Base-by-base conservation (phyloP, 2,888 invertebrate species). In the Tenthredo mesomela region DNA sequence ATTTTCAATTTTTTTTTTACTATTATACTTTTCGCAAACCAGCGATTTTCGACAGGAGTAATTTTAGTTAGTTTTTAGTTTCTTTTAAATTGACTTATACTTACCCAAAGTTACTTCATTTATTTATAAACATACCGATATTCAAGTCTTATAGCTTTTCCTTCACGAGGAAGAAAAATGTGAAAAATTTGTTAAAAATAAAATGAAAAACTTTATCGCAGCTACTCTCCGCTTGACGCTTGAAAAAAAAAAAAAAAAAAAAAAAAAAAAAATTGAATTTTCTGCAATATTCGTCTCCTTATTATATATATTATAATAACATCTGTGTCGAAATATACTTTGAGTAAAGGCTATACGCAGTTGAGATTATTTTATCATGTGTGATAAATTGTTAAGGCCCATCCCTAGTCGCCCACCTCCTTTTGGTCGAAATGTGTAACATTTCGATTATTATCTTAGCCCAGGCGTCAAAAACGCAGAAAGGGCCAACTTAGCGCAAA, bases 351-450 rank as follows among this genome's bases (percentile, higher is more conserved):
- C 33, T 21, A 18, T 37, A 73, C n/a, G 75, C 25, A 37, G 47
- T 21, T 50, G 75, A 47, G 37, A 40, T 75, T 75, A 75, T 75
- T 75, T 29, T 75, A 75, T 75, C 12, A 75, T 10, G 75, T 40
- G 50, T 77, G 18, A 77, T 77, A 54, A 77, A 77, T 77, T 77
- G 33, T 77, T 29, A n/a, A n/a, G n/a, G n/a, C n/a, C n/a, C n/a
- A n/a, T n/a, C n/a, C n/a, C n/a, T n/a, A n/a, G n/a, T n/a, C n/a
- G n/a, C n/a, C n/a, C n/a, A n/a, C n/a, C n/a, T n/a, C n/a, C n/a
- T n/a, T n/a, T n/a, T n/a, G n/a, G n/a, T n/a, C n/a, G n/a, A n/a
- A n/a, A n/a, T n/a, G n/a, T n/a, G n/a, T n/a, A n/a, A n/a, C n/a
- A n/a, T n/a, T n/a, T n/a, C n/a, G n/a, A n/a, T n/a, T n/a, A n/a